Evolutionary conservation across 2,113 vertebrate genomes (phyloP), one percentile per base, ranked within the genome.

Genomic region (Planiliza haematocheilus): DNA sequence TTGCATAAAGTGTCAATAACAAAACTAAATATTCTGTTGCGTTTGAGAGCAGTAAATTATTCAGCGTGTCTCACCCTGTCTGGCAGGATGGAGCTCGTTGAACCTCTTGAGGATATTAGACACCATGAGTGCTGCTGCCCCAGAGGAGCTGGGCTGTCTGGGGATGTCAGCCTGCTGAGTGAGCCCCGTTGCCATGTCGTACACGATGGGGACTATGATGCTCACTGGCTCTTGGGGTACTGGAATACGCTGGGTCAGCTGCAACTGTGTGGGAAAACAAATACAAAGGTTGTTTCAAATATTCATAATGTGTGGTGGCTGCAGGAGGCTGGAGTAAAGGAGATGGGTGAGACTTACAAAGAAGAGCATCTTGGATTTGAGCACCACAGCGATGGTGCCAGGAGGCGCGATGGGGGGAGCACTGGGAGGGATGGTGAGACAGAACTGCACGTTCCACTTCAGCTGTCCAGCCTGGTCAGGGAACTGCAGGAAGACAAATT

Each of bases 301-400:
- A 2, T 20, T 46, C 50, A 41, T 7, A 34, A 10, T 30, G 24
- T 30, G 24, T 30, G 2, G 36, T 37, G 3, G 5, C 1, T 8
- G 2, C 13, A 16, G 1, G 48, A 11, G 30, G 42, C 18, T 14
- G 1, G 45, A 7, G 1, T 12, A 13, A 16, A 41, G 16, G 9
- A 4, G 4, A 5, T 3, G 14, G 42, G 6, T 11, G 17, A 30
- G 12, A 96, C 98, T 96, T 94, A 99, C 98, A 73, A 99, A 99
- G 92, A 99, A 99, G 67, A 99, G 95, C 97, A 99, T 99, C 95
- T 99, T 99, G 81, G 98, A 97, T 92, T 99, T 99, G 76, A 99
- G 95, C 89, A 99, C 98, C 84, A 99, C 97, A 49, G 98, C 98
- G 53, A 98, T 97, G 55, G 97, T 99, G 81, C 98, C 97, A 48